phyloP scores from a whole-genome alignment of 2,113 vertebrate genomes.

The Brachirus orientalis region DNA sequence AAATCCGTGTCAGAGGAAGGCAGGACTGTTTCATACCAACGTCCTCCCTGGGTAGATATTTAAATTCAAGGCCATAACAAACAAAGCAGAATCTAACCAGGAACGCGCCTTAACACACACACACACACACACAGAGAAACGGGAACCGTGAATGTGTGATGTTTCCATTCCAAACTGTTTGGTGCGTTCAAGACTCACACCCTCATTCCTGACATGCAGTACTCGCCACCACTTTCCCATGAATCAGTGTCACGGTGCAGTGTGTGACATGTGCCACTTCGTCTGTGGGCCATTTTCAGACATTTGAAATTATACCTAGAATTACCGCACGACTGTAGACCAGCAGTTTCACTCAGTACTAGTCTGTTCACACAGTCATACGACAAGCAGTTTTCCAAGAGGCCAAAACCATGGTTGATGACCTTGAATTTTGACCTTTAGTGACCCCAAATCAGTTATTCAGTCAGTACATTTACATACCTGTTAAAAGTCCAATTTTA shows the following conservation, averaged over 20 bases:
- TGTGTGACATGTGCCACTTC: background rate
- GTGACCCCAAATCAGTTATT: too few relatives aligned
- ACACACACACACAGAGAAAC: too few relatives aligned
- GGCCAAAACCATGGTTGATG: too few relatives aligned
- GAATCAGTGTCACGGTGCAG: conserved; percentile 14
- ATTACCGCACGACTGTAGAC: too few relatives aligned
- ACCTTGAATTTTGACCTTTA: too few relatives aligned
- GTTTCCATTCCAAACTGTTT: conserved; percentile 31
- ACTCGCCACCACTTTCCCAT: conserved; percentile 21
- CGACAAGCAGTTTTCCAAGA: too few relatives aligned
- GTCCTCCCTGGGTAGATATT: background rate
- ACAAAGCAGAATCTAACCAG: background rate
- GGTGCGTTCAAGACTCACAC: conserved; percentile 24
- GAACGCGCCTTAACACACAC: background rate
- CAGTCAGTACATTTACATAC: too few relatives aligned
- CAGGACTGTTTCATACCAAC: background rate
- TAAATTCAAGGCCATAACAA: background rate
- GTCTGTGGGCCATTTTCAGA: too few relatives aligned
- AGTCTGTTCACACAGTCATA: too few relatives aligned
- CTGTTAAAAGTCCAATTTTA: too few relatives aligned
- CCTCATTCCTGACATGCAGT: conserved; percentile 62
- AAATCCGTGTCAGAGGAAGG: background rate
- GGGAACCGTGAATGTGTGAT: conserved; percentile 11
- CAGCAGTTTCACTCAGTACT: too few relatives aligned
- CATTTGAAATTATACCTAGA: too few relatives aligned